Evolutionary conservation across 2,113 vertebrate species (phyloP).

Genomic region (Phalacrocorax carbo): DNA sequence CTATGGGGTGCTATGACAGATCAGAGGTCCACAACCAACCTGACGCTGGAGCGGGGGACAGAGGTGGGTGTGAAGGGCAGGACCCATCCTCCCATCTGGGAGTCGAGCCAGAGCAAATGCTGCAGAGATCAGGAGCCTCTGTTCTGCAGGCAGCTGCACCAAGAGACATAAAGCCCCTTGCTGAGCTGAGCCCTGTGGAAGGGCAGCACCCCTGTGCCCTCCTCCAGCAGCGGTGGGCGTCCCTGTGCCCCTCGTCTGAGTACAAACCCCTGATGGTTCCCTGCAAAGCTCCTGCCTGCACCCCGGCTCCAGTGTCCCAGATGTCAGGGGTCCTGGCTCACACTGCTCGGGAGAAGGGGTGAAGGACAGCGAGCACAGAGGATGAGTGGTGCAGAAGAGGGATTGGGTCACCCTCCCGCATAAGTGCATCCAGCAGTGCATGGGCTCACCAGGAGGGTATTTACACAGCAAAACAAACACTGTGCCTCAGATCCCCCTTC

Average conservation of each 20-base stretch:
- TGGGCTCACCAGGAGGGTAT: not conserved
- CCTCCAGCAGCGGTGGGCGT: rapidly evolving
- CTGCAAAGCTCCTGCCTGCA: not conserved
- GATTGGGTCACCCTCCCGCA: not conserved
- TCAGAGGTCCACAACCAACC: not conserved
- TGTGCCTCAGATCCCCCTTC: not conserved
- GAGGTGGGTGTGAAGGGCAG: not conserved
- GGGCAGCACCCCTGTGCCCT: not conserved
- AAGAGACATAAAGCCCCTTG: not conserved
- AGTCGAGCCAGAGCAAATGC: not conserved
- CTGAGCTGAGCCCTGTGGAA: not conserved
- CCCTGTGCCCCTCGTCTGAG: not conserved
- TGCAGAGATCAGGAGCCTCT: not conserved
- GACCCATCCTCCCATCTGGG: not conserved
- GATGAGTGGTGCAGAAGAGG: not conserved
- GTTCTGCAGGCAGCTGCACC: not conserved
- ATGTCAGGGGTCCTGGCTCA: not conserved
- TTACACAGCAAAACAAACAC: not conserved
- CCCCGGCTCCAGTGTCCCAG: not conserved
- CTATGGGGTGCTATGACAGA: not conserved
- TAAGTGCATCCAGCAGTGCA: not conserved
- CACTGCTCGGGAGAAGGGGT: not conserved
- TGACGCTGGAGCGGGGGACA: rapidly evolving
- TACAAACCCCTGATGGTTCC: not conserved
- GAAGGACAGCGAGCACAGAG: not conserved